These are phyloP conservation scores for Lepidothrix coronata DNA, from an alignment of 2,113 vertebrate genomes.

Conservation along the genomic window DNA sequence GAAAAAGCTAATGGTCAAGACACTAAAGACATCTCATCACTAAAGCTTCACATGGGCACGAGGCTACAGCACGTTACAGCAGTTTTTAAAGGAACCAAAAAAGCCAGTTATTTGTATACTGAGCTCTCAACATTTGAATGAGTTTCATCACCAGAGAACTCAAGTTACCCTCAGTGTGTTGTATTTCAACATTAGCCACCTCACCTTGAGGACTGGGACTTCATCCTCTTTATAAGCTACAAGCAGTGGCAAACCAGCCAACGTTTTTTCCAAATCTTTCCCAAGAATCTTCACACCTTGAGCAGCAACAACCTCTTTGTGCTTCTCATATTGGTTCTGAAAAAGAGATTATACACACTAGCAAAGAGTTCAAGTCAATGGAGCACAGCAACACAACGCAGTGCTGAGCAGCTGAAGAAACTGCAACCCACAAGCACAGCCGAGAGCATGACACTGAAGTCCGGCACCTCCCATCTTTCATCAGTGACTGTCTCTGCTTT, in stretches of 20 bases:
- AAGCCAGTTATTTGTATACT: neutral
- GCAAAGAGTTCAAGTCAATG: neutral
- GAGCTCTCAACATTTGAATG: neutral
- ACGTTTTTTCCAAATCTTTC: constrained; percentile 93
- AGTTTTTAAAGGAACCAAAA: neutral
- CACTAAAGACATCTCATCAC: neutral
- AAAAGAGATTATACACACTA: neutral
- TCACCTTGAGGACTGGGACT: constrained; percentile 91
- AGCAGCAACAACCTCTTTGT: constrained; percentile 92
- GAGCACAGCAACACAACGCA: neutral
- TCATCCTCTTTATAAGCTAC: constrained; percentile 94
- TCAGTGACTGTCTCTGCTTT: neutral
- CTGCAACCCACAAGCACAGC: neutral
- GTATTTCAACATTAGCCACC: neutral
- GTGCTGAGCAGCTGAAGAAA: neutral
- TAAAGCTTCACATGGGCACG: neutral
- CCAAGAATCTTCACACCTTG: constrained; percentile 98
- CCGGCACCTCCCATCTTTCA: neutral
- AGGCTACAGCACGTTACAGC: neutral
- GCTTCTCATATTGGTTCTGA: constrained; percentile 96
- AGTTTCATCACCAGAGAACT: neutral
- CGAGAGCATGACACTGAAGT: rapidly evolving
- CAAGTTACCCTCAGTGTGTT: neutral
- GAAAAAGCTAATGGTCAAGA: neutral
- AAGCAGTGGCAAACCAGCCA: constrained; percentile 92